These are phyloP conservation scores for Harpalus rubripes DNA, from an alignment of 2,888 invertebrate genomes.

Conservation along the genomic window DNA sequence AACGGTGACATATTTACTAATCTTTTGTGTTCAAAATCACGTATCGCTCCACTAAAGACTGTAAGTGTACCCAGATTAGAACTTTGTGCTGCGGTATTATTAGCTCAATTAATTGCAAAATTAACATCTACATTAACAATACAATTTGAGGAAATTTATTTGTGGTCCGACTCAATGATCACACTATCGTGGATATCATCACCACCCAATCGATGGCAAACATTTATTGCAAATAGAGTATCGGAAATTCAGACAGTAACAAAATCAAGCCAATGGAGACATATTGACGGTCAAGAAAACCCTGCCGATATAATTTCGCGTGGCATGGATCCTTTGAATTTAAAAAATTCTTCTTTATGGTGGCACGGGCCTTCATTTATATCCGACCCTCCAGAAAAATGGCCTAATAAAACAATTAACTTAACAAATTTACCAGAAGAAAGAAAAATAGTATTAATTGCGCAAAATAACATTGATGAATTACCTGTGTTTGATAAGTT, in stretches of 20 bases:
- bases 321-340: conserved; percentile 1
- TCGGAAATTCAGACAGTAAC: conserved; percentile 23
- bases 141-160: conserved; percentile 22
- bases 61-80: conserved; percentile 39
- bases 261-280: conserved; percentile 19
- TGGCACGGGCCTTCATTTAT: conserved; percentile 11
- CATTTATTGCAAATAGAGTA: conserved; percentile 37
- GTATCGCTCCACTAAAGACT: conserved; percentile 29
- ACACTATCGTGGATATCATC: conserved; percentile 42
- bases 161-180: conserved; percentile 41
- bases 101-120: conserved; percentile 54
- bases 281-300: conserved; percentile 29
- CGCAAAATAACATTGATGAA: not conserved
- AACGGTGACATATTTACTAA: conserved; percentile 22
- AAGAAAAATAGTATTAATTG: conserved; percentile 5
- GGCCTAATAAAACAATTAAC: conserved; percentile 14
- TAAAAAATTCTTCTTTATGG: conserved; percentile 24
- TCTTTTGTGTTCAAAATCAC: conserved; percentile 49
- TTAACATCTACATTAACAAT: conserved; percentile 25
- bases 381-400: not conserved
- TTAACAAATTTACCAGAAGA: conserved; percentile 22
- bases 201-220: conserved; percentile 9
- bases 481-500: not conserved
- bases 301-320: conserved; percentile 9
- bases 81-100: conserved; percentile 40